phyloP scores from a whole-genome alignment of 2,113 vertebrate genomes.

The Apodemus sylvaticus region DNA sequence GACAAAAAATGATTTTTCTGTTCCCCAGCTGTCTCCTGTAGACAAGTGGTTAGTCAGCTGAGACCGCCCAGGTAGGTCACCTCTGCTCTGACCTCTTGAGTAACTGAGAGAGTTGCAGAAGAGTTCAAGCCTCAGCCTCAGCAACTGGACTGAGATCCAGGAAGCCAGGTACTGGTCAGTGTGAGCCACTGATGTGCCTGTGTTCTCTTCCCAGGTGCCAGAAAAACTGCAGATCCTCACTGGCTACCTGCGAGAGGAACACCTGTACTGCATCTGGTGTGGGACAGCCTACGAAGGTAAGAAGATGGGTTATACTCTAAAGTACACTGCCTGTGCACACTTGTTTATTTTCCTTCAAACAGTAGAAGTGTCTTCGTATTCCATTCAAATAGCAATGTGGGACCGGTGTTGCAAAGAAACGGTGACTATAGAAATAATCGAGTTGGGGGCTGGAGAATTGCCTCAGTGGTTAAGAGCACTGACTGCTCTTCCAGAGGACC shows the following conservation, averaged over 20 bases:
- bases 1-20: neutral
- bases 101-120: neutral
- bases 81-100: neutral
- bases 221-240: conserved; percentile 94
- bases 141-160: neutral
- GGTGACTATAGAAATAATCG: conserved; percentile 26
- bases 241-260: conserved; percentile 91
- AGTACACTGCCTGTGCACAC: neutral
- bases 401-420: conserved; percentile 36
- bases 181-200: neutral
- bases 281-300: conserved; percentile 95
- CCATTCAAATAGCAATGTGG: conserved; percentile 23
- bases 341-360: conserved; percentile 1
- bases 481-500: too few species aligned
- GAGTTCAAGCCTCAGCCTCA: neutral
- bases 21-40: neutral
- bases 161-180: neutral
- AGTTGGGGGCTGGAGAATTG: neutral
- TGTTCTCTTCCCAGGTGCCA: conserved; percentile 85
- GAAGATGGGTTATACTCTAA: conserved; percentile 44
- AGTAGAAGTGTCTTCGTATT: conserved; percentile 30
- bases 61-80: neutral
- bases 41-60: neutral
- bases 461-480: too few species aligned
- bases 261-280: conserved; percentile 98